Evolutionary conservation across 92 coral and sea anemone species (phyloP).

Genomic region (Umimayanthus chanpuru): DNA sequence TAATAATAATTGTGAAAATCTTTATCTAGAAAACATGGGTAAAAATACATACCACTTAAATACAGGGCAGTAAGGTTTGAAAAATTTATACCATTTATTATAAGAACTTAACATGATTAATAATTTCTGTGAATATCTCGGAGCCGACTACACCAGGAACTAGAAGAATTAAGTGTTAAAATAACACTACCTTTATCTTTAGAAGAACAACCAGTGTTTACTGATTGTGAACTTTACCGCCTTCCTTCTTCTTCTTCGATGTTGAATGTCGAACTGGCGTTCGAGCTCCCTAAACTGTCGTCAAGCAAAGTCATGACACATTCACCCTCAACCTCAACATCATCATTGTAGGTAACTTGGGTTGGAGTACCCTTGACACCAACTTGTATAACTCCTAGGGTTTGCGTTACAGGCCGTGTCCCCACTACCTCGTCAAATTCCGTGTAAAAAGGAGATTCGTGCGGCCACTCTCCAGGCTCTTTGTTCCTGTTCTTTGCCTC

Average conservation of each 20-base stretch:
- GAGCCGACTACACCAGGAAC: slow-evolving; percentile 25
- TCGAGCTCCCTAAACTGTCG: background rate
- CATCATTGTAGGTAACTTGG: slow-evolving; percentile 15
- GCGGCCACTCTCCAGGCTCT: slow-evolving; percentile 28
- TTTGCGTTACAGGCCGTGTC: slow-evolving; percentile 14
- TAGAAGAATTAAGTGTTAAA: slow-evolving; percentile 6
- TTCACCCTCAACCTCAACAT: slow-evolving; percentile 13
- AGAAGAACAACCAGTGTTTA: slow-evolving; percentile 20
- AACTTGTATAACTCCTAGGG: slow-evolving; percentile 10
- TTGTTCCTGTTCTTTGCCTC: slow-evolving; percentile 39
- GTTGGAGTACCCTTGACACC: slow-evolving; percentile 13
- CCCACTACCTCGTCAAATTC: slow-evolving; percentile 25
- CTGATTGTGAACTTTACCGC: background rate
- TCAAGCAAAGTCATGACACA: slow-evolving; percentile 16
- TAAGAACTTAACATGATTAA: too few species aligned
- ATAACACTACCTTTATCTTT: slow-evolving; percentile 19
- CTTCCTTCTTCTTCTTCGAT: background rate
- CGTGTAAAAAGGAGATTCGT: slow-evolving; percentile 13
- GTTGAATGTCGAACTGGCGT: slow-evolving; percentile 14
- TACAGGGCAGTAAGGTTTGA: background rate
- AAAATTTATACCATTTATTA: too few species aligned
- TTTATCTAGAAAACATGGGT: too few species aligned
- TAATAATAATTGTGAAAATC: too few species aligned
- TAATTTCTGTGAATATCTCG: slow-evolving; percentile 12
- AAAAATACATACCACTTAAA: too few species aligned